phyloP scores from a whole-genome alignment of 2,888 invertebrate genomes.

The Cataglyphis cursor region DNA sequence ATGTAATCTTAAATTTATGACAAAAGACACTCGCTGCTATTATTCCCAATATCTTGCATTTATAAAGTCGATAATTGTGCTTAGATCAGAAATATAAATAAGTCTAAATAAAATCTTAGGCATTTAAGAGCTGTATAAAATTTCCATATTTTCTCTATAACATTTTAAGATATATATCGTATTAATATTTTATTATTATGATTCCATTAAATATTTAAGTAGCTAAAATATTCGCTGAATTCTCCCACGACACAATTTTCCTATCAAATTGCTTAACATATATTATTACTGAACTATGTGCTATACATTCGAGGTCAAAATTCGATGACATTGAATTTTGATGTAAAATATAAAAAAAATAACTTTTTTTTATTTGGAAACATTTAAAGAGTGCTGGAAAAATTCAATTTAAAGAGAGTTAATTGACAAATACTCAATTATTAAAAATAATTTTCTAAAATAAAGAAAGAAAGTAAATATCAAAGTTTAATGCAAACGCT shows the following conservation, averaged over 20 bases:
- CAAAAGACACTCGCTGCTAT: not conserved
- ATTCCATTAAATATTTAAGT: not conserved
- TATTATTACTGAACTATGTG: conserved; percentile 13
- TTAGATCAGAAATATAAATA: not conserved
- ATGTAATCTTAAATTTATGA: conserved; percentile 4
- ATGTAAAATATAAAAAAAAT: conserved; percentile 50
- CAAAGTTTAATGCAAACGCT: not conserved
- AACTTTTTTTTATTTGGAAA: conserved; percentile 54
- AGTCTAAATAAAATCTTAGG: not conserved
- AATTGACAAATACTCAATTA: not conserved
- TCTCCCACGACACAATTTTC: not conserved
- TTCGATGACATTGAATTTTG: conserved; percentile 53
- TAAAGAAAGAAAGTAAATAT: too few relatives aligned
- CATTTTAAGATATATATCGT: not conserved
- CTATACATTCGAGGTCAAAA: conserved; percentile 55
- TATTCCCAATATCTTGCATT: conserved; percentile 1
- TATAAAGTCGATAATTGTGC: not conserved
- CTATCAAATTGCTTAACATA: not conserved
- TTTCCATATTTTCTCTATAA: not conserved
- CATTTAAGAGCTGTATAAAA: not conserved
- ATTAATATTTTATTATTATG: not conserved
- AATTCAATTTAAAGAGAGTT: conserved; percentile 33
- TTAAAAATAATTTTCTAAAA: too few relatives aligned
- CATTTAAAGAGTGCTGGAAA: conserved; percentile 3
- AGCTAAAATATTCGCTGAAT: not conserved